These are phyloP conservation scores for Hybos culiciformis DNA, from an alignment of 2,888 invertebrate genomes.

Conservation along the genomic window DNA sequence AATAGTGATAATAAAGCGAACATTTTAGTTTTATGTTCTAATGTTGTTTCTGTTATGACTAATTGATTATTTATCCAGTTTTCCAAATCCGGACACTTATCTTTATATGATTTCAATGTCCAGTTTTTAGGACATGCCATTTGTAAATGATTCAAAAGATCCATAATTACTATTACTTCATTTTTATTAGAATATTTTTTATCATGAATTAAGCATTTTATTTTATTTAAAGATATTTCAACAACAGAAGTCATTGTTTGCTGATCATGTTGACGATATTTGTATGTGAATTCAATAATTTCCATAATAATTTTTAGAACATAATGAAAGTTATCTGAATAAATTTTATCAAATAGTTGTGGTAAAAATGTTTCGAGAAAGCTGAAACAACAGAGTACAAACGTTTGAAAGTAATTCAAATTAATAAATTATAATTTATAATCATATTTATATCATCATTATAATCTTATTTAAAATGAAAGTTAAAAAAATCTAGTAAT, in stretches of 20 bases:
- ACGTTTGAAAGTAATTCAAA: not conserved
- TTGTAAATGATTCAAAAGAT: not conserved
- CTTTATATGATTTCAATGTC: slow-evolving; percentile 9
- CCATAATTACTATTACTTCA: slow-evolving; percentile 3
- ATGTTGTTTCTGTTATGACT: slow-evolving; percentile 7
- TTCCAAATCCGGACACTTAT: slow-evolving; percentile 10
- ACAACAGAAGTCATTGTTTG: slow-evolving; percentile 16
- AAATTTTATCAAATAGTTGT: slow-evolving; percentile 15
- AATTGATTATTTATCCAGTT: slow-evolving; percentile 16
- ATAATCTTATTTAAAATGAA: too few relatives aligned
- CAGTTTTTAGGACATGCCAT: slow-evolving; percentile 13
- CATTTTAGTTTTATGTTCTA: slow-evolving; percentile 20
- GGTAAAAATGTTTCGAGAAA: slow-evolving; percentile 18
- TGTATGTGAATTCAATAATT: slow-evolving; percentile 21
- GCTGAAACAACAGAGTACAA: slow-evolving; percentile 6
- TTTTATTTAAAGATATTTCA: slow-evolving; percentile 17
- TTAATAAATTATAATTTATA: too few relatives aligned
- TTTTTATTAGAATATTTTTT: slow-evolving; percentile 3
- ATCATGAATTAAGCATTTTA: slow-evolving; percentile 10
- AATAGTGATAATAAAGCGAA: slow-evolving; percentile 21
- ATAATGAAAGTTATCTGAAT: slow-evolving; percentile 18
- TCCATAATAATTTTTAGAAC: slow-evolving; percentile 24
- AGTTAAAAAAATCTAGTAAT: not conserved
- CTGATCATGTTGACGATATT: slow-evolving; percentile 14
- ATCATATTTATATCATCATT: too few relatives aligned